Conservation (phyloP, 1,140 invertebrate species). For the Aphelinus certus region DNA sequence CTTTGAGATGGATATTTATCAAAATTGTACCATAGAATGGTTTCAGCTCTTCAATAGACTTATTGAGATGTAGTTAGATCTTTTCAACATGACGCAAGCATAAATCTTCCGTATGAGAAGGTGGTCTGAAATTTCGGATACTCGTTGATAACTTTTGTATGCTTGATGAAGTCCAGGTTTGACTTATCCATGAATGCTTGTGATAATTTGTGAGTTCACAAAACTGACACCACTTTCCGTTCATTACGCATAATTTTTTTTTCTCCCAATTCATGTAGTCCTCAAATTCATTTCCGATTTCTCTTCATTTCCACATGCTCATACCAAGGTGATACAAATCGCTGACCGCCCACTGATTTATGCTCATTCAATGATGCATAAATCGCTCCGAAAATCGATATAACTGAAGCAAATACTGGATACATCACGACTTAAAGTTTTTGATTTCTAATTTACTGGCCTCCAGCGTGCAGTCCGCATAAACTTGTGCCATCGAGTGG, state of each 20-base stretch:
- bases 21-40: no score
- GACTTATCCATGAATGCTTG: background rate
- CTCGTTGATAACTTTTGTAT: background rate
- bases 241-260: conserved; percentile 1
- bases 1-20: no score
- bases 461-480: conserved; percentile 2
- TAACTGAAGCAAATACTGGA: conserved; percentile 43
- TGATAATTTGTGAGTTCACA: background rate
- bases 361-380: background rate
- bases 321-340: background rate
- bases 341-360: background rate
- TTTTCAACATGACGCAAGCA: no score
- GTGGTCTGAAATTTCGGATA: background rate
- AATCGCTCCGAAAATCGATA: conserved; percentile 25
- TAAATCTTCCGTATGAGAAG: no score
- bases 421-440: conserved; percentile 39
- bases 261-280: background rate
- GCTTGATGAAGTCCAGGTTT: background rate
- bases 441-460: conserved; percentile 9
- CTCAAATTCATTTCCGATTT: background rate
- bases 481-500: background rate
- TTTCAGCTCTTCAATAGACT: no score
- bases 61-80: no score
- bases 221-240: background rate
- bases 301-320: background rate